phyloP scores from a whole-genome alignment of 1,140 invertebrate genomes.

The Anthonomus grandis region DNA sequence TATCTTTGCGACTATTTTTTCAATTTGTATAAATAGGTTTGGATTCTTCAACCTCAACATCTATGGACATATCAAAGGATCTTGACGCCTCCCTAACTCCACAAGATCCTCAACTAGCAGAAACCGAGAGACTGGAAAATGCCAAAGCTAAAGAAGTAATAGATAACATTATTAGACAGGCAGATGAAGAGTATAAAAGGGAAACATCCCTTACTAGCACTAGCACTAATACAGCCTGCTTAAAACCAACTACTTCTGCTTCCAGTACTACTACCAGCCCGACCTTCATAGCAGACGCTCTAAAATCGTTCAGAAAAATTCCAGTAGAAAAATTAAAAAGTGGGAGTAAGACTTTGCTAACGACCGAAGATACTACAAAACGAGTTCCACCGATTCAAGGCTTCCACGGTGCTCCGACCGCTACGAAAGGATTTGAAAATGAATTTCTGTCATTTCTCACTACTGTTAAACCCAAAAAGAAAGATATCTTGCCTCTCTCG shows the following conservation, averaged over 20 bases:
- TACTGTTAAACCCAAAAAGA: too few relatives aligned
- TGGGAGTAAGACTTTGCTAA: neutral
- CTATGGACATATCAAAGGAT: too few relatives aligned
- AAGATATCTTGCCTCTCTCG: too few relatives aligned
- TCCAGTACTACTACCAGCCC: too few relatives aligned
- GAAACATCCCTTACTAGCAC: neutral
- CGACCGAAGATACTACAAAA: neutral
- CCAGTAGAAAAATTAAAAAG: neutral
- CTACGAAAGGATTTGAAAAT: conserved; percentile 21
- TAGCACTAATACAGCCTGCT: too few relatives aligned
- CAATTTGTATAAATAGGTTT: too few relatives aligned
- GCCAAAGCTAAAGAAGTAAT: conserved; percentile 33
- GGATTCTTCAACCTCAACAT: too few relatives aligned
- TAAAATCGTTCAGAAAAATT: too few relatives aligned
- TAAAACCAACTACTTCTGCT: too few relatives aligned
- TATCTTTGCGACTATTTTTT: too few relatives aligned
- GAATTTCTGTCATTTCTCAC: conserved; percentile 30
- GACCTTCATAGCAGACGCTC: too few relatives aligned
- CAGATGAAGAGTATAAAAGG: conserved; percentile 37
- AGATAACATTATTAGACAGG: conserved; percentile 40
- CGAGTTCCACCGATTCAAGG: neutral
- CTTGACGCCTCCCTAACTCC: too few relatives aligned
- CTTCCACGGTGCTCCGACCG: neutral
- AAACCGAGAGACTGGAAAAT: conserved; percentile 6
- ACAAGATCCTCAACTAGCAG: neutral